Conservation (phyloP, 2,888 invertebrate genomes). For the Oasisia sp. region DNA sequence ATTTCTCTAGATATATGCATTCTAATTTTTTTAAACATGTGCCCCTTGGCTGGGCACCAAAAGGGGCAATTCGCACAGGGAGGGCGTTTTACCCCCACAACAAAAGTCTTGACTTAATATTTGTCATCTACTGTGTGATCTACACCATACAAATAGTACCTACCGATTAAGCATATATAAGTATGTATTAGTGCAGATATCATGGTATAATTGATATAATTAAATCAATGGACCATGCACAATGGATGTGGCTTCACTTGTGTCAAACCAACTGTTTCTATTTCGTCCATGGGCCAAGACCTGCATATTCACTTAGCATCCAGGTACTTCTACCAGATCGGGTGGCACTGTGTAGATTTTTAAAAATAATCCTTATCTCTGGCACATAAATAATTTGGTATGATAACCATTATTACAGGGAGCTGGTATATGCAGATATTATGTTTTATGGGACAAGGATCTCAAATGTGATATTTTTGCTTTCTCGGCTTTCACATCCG, state of each 20-base stretch:
- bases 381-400: no score
- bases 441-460: no score
- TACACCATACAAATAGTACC: neutral
- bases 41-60: neutral
- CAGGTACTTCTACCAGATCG: no score
- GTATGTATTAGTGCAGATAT: neutral
- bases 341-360: no score
- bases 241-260: neutral
- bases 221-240: neutral
- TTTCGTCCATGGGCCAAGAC: neutral
- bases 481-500: no score
- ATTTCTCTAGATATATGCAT: neutral
- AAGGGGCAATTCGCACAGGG: neutral
- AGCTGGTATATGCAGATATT: no score
- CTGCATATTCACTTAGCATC: no score
- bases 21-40: neutral
- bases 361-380: no score
- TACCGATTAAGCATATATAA: neutral
- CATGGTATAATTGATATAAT: neutral
- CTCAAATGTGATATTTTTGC: no score
- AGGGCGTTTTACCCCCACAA: neutral
- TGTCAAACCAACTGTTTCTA: neutral
- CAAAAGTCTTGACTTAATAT: neutral
- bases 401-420: no score
- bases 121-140: no score